Evolutionary conservation across 53 echinoderm and acorn worm genomes (phyloP).

Genomic region (Pentamera pediparva): DNA sequence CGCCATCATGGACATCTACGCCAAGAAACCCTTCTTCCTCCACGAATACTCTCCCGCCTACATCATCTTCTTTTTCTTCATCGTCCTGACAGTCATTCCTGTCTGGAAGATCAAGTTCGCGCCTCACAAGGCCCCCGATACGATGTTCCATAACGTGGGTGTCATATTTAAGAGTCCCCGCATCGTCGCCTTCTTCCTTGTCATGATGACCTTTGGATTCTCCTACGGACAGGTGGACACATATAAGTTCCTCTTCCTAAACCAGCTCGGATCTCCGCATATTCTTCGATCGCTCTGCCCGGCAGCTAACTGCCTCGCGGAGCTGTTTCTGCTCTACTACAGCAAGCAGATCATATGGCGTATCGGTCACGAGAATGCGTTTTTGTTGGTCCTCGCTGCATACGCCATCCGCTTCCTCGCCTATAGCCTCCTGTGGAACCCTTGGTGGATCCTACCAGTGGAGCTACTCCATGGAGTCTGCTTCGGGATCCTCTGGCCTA

Average conservation of each 20-base stretch:
- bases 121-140: conserved; percentile 43
- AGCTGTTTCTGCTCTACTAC: conserved; percentile 42
- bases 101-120: conserved; percentile 57
- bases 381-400: conserved; percentile 50
- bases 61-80: conserved; percentile 48
- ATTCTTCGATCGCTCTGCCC: conserved; percentile 43
- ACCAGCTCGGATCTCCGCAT: conserved; percentile 41
- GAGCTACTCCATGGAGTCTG: conserved; percentile 87
- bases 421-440: conserved; percentile 72
- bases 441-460: conserved; percentile 74
- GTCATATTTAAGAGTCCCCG: conserved; percentile 46
- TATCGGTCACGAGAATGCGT: conserved; percentile 48
- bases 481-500: conserved; percentile 82
- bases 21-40: conserved; percentile 11
- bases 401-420: conserved; percentile 78
- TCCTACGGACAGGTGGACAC: conserved; percentile 50
- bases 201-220: conserved; percentile 47
- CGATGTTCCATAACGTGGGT: conserved; percentile 42
- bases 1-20: conserved; percentile 49
- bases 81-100: conserved; percentile 39
- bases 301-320: conserved; percentile 45
- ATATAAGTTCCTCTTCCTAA: conserved; percentile 46
- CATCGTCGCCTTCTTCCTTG: conserved; percentile 56
- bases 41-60: conserved; percentile 51
- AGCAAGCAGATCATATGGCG: conserved; percentile 46